Conservation (phyloP, 2,888 invertebrate species). For the Agonopterix heracliana region DNA sequence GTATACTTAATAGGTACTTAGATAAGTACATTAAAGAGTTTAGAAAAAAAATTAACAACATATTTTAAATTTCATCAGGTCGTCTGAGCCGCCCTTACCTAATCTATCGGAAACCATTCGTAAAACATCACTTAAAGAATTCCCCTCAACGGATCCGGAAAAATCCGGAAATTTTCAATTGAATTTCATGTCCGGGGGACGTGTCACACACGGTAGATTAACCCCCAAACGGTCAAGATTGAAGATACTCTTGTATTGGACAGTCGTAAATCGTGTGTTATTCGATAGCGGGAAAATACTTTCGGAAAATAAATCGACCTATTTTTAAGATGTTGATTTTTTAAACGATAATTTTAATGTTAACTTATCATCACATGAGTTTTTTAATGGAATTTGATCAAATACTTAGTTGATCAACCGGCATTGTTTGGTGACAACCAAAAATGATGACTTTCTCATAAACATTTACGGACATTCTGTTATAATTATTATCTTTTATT, state of each 20-base stretch:
- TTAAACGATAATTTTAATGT: not conserved
- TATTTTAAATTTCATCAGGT: too few relatives aligned
- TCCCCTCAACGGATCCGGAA: constrained; percentile 29
- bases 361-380: too few relatives aligned
- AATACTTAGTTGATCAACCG: too few relatives aligned
- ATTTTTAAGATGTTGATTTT: not conserved
- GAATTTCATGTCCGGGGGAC: constrained; percentile 50
- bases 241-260: constrained; percentile 29
- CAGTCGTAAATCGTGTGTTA: constrained; percentile 48
- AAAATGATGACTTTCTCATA: too few relatives aligned
- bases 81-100: constrained; percentile 13
- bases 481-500: too few relatives aligned
- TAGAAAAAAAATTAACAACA: too few relatives aligned
- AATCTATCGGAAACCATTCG: constrained; percentile 58
- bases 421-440: too few relatives aligned
- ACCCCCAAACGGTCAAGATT: constrained; percentile 33
- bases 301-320: not conserved
- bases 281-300: constrained; percentile 4
- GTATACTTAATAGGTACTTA: too few relatives aligned
- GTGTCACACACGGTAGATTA: constrained; percentile 62
- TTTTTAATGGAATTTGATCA: too few relatives aligned
- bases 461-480: too few relatives aligned
- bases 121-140: constrained; percentile 59
- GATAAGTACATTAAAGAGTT: too few relatives aligned
- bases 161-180: constrained; percentile 61